Conservation (phyloP, 1,140 invertebrate genomes). For the Ips nitidus region DNA sequence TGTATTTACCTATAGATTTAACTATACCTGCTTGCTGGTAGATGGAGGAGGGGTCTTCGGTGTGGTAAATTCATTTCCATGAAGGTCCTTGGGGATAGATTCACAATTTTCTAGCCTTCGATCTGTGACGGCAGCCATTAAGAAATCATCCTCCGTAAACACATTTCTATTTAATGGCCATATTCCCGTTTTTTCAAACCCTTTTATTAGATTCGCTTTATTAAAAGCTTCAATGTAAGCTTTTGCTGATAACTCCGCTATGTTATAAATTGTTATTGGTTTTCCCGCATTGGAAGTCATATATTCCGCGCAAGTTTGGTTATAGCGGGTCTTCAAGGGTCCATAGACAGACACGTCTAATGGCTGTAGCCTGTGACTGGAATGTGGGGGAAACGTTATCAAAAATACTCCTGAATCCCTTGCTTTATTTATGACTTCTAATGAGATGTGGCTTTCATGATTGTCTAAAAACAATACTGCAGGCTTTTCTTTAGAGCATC, state of each 20-base stretch:
- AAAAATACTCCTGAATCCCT: constrained; percentile 48
- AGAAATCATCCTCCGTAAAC: background rate
- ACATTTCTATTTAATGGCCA: background rate
- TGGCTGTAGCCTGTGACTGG: constrained; percentile 27
- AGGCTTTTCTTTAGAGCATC: constrained; percentile 44
- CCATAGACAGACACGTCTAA: constrained; percentile 49
- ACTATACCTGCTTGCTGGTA: too few relatives aligned
- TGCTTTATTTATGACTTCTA: constrained; percentile 39
- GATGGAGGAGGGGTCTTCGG: too few relatives aligned
- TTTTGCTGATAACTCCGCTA: constrained; percentile 9
- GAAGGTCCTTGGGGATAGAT: too few relatives aligned
- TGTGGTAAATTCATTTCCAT: too few relatives aligned
- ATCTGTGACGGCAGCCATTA: background rate
- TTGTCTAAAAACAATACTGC: constrained; percentile 53
- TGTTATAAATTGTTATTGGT: constrained; percentile 14
- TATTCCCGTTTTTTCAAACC: constrained; percentile 8
- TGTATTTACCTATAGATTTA: too few relatives aligned
- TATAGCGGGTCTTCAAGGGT: constrained; percentile 48
- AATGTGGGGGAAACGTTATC: constrained; percentile 50
- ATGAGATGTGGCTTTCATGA: constrained; percentile 48
- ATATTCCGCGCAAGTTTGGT: constrained; percentile 23
- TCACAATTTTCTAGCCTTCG: background rate
- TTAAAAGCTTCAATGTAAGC: constrained; percentile 10
- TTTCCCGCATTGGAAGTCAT: constrained; percentile 8
- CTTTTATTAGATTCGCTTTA: constrained; percentile 14